Evolutionary conservation across 2,113 vertebrate genomes (phyloP), one percentile per base, ranked within the genome.

Genomic region (Pithys albifrons): DNA sequence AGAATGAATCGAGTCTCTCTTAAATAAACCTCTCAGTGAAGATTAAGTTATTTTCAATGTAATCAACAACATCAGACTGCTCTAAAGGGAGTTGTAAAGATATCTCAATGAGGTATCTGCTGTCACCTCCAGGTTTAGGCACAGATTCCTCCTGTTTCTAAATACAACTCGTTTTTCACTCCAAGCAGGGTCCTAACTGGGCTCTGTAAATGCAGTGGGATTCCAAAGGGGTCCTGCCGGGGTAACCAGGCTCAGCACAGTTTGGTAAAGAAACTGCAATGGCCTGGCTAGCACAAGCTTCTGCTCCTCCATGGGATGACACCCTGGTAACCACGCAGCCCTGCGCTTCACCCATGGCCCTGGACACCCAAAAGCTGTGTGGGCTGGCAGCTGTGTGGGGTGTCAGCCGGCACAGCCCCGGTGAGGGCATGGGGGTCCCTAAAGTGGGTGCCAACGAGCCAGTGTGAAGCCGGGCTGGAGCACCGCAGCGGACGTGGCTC

Each of bases 401-500:
- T 4, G 25, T 12, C 33, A 37, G 29, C 33, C 0, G 0, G 33
- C 46, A 70, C 19, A 24, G 33, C 22, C n/a, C 35, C 1, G 0
- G 11, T 5, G 43, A 1, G 1, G 17, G 3, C 1, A 0, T 8
- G 22, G 45, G 28, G 8, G 2, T 83, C 16, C 35, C 10, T 0
- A 5, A 8, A 0, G 2, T 1, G 5, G 11, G 31, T 5, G 17
- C 9, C 43, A 9, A 0, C 0, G 9, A 65, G 33, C 31, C 1
- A 2, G 14, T 2, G 19, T 3, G 51, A 25, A n/a, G 25, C 3
- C 7, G 0, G 0, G 19, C 52, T 35, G 5, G 14, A 37, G 43
- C 48, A 7, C n/a, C 0, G 0, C 41, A 8, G 45, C 1, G 2
- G 46, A 19, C 7, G 20, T 1, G 70, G 10, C 35, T 59, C 43